Evolutionary conservation across 2,888 invertebrate species (phyloP).

Genomic region (Alcis repandata): DNA sequence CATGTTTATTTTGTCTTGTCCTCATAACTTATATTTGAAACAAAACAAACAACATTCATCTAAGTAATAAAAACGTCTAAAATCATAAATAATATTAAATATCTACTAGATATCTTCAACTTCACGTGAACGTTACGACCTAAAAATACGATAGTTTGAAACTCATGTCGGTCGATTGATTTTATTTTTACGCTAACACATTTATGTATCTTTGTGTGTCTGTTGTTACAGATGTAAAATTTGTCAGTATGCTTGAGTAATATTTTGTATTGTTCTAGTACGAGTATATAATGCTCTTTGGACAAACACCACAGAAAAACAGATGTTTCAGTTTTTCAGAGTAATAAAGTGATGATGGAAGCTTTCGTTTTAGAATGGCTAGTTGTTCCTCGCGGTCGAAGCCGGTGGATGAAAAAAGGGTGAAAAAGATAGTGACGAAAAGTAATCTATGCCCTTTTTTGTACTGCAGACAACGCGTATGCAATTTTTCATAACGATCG

Average conservation of each 20-base stretch:
- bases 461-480: not conserved
- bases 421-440: too few relatives aligned
- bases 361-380: too few relatives aligned
- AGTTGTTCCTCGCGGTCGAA: too few relatives aligned
- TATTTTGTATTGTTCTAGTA: not conserved
- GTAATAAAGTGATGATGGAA: too few relatives aligned
- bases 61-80: conserved; percentile 54
- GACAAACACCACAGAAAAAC: too few relatives aligned
- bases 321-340: too few relatives aligned
- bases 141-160: conserved; percentile 54
- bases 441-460: not conserved
- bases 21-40: conserved; percentile 42
- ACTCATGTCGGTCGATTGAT: conserved; percentile 67
- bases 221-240: conserved; percentile 42
- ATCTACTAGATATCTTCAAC: conserved; percentile 1
- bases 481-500: too few relatives aligned
- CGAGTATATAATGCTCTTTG: too few relatives aligned
- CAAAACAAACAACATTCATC: conserved; percentile 50
- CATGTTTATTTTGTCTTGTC: conserved; percentile 32
- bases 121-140: not conserved
- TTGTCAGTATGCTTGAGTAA: not conserved
- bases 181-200: conserved; percentile 72
- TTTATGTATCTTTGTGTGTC: conserved; percentile 69
- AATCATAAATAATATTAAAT: conserved; percentile 35
- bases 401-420: too few relatives aligned